phyloP scores from a whole-genome alignment of 2,797 vertebrate species.

The Macrochelys suwanniensis region DNA sequence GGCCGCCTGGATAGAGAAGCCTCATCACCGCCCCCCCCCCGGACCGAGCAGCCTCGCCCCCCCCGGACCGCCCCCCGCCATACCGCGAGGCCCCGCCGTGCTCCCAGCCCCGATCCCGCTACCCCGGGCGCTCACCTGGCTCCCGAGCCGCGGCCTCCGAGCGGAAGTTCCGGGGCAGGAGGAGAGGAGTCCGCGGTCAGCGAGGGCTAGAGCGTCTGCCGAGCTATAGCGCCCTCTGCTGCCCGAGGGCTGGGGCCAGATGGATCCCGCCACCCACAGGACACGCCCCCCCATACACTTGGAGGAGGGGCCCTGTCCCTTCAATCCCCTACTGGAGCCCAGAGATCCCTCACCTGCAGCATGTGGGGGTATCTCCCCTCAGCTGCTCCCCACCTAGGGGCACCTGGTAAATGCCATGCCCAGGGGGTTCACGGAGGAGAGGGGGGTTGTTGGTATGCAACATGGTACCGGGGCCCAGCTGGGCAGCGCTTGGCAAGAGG shows the following conservation, averaged over 20 bases:
- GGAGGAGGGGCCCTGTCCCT: no score
- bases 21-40: no score
- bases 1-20: no score
- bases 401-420: background rate
- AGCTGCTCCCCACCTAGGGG: background rate
- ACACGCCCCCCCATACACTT: no score
- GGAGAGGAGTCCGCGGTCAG: background rate
- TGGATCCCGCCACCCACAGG: no score
- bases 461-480: no score
- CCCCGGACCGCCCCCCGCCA: fast-evolving
- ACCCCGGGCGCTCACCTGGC: background rate
- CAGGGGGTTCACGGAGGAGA: no score
- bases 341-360: background rate
- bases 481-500: no score
- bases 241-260: no score
- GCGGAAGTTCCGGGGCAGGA: fast-evolving
- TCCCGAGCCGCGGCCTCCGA: fast-evolving
- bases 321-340: background rate
- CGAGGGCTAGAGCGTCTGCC: background rate
- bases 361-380: background rate
- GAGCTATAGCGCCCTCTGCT: background rate
- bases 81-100: no score
- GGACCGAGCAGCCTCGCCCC: background rate
- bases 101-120: background rate
- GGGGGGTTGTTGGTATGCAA: background rate